These are phyloP conservation scores for Catharus ustulatus DNA, from an alignment of 2,797 vertebrate species.

Conservation along the genomic window DNA sequence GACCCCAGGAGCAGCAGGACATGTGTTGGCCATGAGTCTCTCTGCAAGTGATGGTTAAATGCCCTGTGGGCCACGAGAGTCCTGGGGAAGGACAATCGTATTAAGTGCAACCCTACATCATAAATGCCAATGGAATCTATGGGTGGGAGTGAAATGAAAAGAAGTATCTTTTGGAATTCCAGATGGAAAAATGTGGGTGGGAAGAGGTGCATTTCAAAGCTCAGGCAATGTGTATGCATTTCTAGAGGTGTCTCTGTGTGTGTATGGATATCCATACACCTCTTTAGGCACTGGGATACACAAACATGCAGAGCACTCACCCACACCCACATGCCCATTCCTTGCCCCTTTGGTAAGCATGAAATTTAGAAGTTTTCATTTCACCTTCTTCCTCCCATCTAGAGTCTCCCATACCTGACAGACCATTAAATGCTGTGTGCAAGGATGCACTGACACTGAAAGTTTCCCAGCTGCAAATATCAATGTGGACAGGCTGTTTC, in stretches of 20 bases:
- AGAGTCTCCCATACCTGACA: neutral
- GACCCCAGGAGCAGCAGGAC: neutral
- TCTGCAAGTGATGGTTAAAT: neutral
- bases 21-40: fast-evolving
- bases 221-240: neutral
- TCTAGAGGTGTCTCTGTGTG: neutral
- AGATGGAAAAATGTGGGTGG: neutral
- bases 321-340: neutral
- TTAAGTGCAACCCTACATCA: neutral
- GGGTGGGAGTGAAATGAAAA: neutral
- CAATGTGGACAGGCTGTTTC: neutral
- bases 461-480: neutral
- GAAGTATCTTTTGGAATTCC: neutral
- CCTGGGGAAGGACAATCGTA: neutral
- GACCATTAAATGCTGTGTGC: neutral
- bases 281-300: neutral
- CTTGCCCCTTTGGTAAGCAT: neutral
- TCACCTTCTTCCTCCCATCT: neutral
- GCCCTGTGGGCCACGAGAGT: fast-evolving
- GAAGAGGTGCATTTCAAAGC: neutral
- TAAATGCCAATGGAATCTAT: neutral
- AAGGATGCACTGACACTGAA: neutral
- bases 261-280: neutral
- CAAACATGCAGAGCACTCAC: neutral
- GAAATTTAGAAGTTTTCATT: neutral